phyloP scores from a whole-genome alignment of 1,140 invertebrate species.

The Pseudomyrmex gracilis region DNA sequence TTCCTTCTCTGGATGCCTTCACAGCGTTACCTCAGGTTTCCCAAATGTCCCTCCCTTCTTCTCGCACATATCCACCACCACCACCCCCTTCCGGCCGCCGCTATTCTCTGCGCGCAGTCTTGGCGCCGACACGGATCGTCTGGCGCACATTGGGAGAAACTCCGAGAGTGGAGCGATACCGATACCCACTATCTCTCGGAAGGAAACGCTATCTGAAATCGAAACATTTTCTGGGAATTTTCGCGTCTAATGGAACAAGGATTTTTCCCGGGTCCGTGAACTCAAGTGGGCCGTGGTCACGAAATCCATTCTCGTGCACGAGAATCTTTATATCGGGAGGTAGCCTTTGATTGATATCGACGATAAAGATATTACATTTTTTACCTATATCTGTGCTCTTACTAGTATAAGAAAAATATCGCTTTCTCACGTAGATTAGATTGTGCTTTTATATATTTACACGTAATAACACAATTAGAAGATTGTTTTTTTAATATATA shows the following conservation, averaged over 20 bases:
- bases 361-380: slow-evolving; percentile 39
- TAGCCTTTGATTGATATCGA: slow-evolving; percentile 40
- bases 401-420: neutral
- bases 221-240: slow-evolving; percentile 68
- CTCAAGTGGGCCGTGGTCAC: slow-evolving; percentile 37
- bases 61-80: neutral
- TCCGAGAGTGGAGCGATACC: slow-evolving; percentile 49
- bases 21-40: slow-evolving; percentile 40
- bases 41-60: slow-evolving; percentile 51
- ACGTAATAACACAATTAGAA: too few relatives aligned
- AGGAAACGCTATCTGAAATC: slow-evolving; percentile 64
- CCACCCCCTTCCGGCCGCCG: neutral
- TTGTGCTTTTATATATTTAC: neutral
- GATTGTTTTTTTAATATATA: neutral
- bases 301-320: slow-evolving; percentile 57
- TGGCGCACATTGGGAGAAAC: slow-evolving; percentile 33
- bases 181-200: slow-evolving; percentile 51
- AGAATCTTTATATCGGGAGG: slow-evolving; percentile 38
- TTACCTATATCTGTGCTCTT: neutral
- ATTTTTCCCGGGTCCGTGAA: neutral
- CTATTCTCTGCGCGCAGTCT: slow-evolving; percentile 28
- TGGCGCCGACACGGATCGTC: slow-evolving; percentile 40
- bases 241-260: slow-evolving; percentile 69
- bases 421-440: neutral
- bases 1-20: slow-evolving; percentile 49